Evolutionary conservation across 2,113 vertebrate species (phyloP).

Genomic region (Semnornis frantzii): DNA sequence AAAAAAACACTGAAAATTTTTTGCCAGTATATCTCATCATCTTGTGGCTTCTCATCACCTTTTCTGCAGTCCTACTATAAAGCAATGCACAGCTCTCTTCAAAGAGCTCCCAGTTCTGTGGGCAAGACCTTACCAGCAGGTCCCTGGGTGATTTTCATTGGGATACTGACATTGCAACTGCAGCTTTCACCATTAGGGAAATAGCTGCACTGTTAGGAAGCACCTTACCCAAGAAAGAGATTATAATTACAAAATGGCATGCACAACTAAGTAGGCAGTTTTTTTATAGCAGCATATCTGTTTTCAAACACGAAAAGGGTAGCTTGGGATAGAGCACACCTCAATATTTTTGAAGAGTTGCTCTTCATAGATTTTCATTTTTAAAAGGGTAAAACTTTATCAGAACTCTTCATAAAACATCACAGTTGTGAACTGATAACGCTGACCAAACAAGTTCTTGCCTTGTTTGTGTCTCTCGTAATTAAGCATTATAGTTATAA

Average conservation of each 20-base stretch:
- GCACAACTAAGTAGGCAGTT: not conserved
- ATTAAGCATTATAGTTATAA: slow-evolving; percentile 45
- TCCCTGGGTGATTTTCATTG: not conserved
- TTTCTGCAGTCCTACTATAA: not conserved
- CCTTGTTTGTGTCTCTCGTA: slow-evolving; percentile 40
- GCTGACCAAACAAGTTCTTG: not conserved
- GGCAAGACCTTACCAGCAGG: not conserved
- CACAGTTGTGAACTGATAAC: not conserved
- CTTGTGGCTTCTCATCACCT: not conserved
- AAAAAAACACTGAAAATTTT: not conserved
- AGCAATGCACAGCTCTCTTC: not conserved
- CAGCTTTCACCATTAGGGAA: not conserved
- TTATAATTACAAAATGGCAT: not conserved
- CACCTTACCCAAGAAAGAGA: not conserved
- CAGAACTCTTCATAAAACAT: not conserved
- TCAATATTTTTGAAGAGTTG: not conserved
- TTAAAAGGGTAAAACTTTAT: not conserved
- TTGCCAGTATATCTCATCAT: not conserved
- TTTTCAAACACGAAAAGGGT: not conserved
- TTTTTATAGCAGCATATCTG: not conserved
- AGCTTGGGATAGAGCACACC: not conserved
- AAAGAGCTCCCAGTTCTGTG: not conserved
- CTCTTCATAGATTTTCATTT: not conserved
- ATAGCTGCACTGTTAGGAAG: not conserved
- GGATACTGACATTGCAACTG: too few relatives aligned